Evolutionary conservation across 2,113 vertebrate genomes (phyloP).

Genomic region (Sinosuthora webbiana): DNA sequence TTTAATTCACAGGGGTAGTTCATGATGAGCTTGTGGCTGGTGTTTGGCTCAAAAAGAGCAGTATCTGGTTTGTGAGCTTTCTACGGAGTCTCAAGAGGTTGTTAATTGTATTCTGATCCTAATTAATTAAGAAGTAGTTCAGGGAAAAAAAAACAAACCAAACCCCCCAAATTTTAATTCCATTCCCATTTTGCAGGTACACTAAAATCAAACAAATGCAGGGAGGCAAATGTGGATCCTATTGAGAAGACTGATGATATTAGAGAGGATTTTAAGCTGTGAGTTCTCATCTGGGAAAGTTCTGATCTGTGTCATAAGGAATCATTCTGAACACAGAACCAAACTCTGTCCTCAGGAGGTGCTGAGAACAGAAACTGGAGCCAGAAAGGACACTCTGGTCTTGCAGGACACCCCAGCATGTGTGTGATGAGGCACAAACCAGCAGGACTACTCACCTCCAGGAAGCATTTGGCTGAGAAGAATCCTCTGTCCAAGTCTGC

Average conservation of each 20-base stretch:
- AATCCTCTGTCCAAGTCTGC: not conserved
- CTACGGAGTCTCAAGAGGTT: not conserved
- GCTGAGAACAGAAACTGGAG: not conserved
- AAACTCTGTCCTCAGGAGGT: not conserved
- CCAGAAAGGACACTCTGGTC: not conserved
- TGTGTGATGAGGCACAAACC: not conserved
- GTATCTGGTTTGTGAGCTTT: not conserved
- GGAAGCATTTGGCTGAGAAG: not conserved
- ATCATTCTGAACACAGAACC: not conserved
- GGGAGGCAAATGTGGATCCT: not conserved
- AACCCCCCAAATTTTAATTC: not conserved
- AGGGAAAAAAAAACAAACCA: rapidly evolving
- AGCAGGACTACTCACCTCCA: not conserved
- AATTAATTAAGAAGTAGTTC: not conserved
- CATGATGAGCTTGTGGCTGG: not conserved
- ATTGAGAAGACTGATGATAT: not conserved
- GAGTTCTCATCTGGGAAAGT: not conserved
- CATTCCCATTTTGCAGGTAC: not conserved
- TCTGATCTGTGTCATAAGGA: not conserved
- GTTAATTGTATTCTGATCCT: not conserved
- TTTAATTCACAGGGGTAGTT: not conserved
- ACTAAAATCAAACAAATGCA: not conserved
- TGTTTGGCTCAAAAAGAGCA: not conserved
- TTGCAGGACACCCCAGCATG: not conserved
- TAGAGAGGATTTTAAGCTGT: not conserved